Evolutionary conservation across 2,797 vertebrate species (phyloP), one percentile per base, ranked within the genome.

Genomic region (Cetoscarus ocellatus): DNA sequence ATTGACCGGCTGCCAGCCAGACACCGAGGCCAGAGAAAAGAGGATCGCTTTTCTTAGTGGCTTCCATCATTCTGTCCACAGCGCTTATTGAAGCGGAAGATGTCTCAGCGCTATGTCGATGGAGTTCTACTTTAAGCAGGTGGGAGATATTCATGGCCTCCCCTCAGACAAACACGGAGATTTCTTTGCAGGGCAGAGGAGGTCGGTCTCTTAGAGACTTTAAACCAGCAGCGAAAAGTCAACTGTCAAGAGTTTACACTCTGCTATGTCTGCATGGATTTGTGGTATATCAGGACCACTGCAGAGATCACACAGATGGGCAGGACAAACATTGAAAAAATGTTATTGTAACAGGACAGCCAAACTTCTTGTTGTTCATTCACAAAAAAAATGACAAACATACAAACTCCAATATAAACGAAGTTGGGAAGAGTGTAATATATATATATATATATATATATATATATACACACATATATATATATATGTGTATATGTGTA

Each of bases 31-130:
- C 73, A 64, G 67, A 70, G 76, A 76, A 60, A 77, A 84, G 72
- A 80, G 73, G 64, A 76, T 70, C 43, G 35, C 64, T 78, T 67
- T 70, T 82, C 66, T 80, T 74, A 64, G 73, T 83, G 79, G 75
- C 78, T 81, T 91, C 82, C 79, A 88, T 91, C 88, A 85, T 74
- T 84, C 77, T 86, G 74, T 87, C 82, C 61, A 77, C 77, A 64
- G 73, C 42, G 66, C 68, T 65, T 77, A 71, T 12, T 81, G 67
- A 54, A 87, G 75, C 63, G 19, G 78, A 77, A 80, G 83, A 79
- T 83, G 82, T 81, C 58, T 84, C 61, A 70, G 70, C 51, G 18
- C 79, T 76, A 64, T 56, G 60, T 89, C 62, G 15, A 83, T 79
- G 59, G 51, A 19, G 8, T 52, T 72, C 65, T 39, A 56, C 74